Evolutionary conservation across 2,797 vertebrate species (phyloP), one percentile per base, ranked within the genome.

Genomic region (Mionectes olivaceus): DNA sequence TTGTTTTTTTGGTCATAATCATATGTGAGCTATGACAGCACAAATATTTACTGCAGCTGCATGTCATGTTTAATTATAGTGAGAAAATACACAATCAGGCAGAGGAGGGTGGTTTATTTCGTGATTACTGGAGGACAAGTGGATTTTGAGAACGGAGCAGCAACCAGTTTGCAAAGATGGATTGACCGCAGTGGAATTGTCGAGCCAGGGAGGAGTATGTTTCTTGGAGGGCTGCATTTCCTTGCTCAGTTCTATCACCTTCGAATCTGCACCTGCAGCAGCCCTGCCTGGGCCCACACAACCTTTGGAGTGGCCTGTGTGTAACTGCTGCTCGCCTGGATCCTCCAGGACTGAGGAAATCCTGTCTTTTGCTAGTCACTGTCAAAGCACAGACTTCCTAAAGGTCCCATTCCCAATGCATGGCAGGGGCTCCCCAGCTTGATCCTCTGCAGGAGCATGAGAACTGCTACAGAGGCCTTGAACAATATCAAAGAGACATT

Each of bases 11-110:
- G 52, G 43, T 59, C 55, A 46, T 77, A 69, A 73, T 80, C 27
- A 5, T 32, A 37, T 25, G 46, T 59, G 60, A 77, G 83, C 60
- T 52, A 12, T 63, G 80, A 63, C 64, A 61, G 76, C 73, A 70
- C 61, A 65, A 88, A 83, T 93, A 78, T 86, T 94, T 90, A 65
- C 73, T 63, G 69, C 80, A 78, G 65, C 81, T 93, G 83, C 50
- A 10, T n/a, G 73, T 44, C 83, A 81, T 41, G 19, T 76, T 50
- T 90, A 65, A 86, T 83, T 86, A 59, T 5, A 44, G 49, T 27
- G 67, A 89, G 46, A 87, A 89, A 76, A 87, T 41, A 52, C 59
- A 76, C 49, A 44, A 17, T 49, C 43, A 47, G 65, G 32, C 44
- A 67, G 82, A 90, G 77, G 49, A 90, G 53, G 53, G 49, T 1